phyloP scores from a whole-genome alignment of 2,888 invertebrate species.

The Hymenopus coronatus region DNA sequence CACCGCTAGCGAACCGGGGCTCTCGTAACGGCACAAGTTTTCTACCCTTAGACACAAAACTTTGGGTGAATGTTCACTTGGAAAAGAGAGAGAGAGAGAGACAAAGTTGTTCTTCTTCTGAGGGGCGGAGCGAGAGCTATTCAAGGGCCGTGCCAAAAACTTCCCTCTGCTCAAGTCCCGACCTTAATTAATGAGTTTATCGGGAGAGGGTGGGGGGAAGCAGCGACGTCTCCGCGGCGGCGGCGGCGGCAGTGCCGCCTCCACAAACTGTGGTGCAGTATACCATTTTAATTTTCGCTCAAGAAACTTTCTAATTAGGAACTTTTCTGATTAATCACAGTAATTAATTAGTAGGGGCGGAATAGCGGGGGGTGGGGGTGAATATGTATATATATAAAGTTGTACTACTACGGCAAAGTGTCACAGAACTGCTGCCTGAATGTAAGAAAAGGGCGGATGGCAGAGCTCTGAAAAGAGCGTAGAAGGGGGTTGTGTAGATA shows the following conservation, averaged over 20 bases:
- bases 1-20: neutral
- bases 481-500: neutral
- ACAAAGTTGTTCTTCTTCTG: slow-evolving; percentile 7
- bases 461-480: neutral
- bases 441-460: slow-evolving; percentile 12
- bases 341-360: slow-evolving; percentile 53
- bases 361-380: neutral
- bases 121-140: slow-evolving; percentile 23
- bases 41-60: slow-evolving; percentile 5
- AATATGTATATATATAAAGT: neutral
- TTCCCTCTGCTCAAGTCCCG: slow-evolving; percentile 34
- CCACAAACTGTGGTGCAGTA: slow-evolving; percentile 31
- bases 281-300: slow-evolving; percentile 52
- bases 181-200: slow-evolving; percentile 46
- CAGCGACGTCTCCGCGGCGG: neutral
- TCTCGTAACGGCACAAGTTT: neutral
- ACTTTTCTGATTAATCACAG: slow-evolving; percentile 60
- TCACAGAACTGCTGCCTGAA: slow-evolving; percentile 1
- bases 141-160: slow-evolving; percentile 35
- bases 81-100: slow-evolving; percentile 5
- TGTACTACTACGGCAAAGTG: neutral
- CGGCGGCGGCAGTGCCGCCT: neutral
- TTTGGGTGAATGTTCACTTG: slow-evolving; percentile 29
- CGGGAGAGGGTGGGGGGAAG: slow-evolving; percentile 33
- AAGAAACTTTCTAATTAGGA: slow-evolving; percentile 58